These are phyloP conservation scores for Melipona quadrifasciata DNA, from an alignment of 1,140 invertebrate species.

Conservation along the genomic window DNA sequence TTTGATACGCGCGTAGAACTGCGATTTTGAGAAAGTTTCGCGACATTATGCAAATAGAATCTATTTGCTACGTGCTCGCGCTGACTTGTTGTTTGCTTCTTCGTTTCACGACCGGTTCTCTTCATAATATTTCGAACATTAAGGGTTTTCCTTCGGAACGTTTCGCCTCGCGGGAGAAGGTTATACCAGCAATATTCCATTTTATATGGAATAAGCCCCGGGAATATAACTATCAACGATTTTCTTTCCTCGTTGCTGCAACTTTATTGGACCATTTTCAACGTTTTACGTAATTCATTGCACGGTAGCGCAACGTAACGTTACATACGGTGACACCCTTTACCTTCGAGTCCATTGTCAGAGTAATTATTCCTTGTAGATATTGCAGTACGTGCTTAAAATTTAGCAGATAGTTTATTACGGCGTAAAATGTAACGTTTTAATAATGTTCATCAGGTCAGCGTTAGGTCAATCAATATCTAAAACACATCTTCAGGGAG, in stretches of 20 bases:
- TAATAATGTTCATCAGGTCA: too few species aligned
- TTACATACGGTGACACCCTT: too few species aligned
- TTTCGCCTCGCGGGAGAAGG: neutral
- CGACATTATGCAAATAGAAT: slow-evolving; percentile 42
- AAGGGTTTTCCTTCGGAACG: neutral
- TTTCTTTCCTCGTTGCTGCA: neutral
- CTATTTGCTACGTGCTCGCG: slow-evolving; percentile 26
- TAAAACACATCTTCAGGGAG: too few species aligned
- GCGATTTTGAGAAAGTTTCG: slow-evolving; percentile 20
- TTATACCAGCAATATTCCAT: neutral
- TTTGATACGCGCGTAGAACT: neutral
- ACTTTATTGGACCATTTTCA: neutral
- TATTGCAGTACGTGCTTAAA: too few species aligned
- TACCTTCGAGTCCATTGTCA: too few species aligned
- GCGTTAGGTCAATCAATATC: too few species aligned
- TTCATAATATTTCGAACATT: neutral
- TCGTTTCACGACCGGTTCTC: neutral
- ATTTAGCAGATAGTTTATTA: too few species aligned
- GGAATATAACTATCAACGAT: neutral
- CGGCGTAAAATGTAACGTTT: too few species aligned
- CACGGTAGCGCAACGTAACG: too few species aligned
- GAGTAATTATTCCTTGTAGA: too few species aligned
- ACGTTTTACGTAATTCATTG: neutral
- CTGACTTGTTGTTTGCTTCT: slow-evolving; percentile 32
- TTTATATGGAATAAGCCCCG: neutral